Conservation (phyloP, 2,888 invertebrate genomes). For the Drosophila fulvimacula region DNA sequence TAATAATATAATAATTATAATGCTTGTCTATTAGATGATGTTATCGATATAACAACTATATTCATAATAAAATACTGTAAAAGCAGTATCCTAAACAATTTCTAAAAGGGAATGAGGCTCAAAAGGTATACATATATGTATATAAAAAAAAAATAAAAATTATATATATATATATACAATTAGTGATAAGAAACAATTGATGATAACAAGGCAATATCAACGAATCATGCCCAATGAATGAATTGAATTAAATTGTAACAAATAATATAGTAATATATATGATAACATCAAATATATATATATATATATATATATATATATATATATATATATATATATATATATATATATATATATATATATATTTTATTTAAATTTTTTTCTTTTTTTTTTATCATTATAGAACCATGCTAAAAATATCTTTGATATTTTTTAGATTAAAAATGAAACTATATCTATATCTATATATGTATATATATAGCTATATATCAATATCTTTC, state of each 20-base stretch:
- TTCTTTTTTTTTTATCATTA: too few species aligned
- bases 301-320: background rate
- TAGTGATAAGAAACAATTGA: slow-evolving; percentile 10
- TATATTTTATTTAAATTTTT: too few species aligned
- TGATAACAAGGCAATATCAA: slow-evolving; percentile 7
- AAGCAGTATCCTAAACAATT: background rate
- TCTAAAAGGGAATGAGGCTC: background rate
- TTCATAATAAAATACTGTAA: background rate
- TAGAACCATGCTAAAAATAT: too few species aligned
- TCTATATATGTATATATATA: background rate
- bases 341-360: background rate
- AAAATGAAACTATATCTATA: too few species aligned
- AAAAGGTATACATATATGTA: background rate
- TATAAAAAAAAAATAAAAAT: slow-evolving; percentile 1
- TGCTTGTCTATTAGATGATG: too few species aligned
- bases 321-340: background rate
- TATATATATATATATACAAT: background rate
- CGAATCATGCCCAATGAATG: background rate
- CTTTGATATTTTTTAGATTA: too few species aligned
- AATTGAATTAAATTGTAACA: background rate
- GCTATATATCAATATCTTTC: too few species aligned
- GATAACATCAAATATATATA: too few species aligned
- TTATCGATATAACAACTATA: background rate
- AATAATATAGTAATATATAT: background rate
- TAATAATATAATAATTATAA: too few species aligned